These are phyloP conservation scores for Aplodontia rufa DNA, from an alignment of 2,113 vertebrate genomes.

Conservation along the genomic window DNA sequence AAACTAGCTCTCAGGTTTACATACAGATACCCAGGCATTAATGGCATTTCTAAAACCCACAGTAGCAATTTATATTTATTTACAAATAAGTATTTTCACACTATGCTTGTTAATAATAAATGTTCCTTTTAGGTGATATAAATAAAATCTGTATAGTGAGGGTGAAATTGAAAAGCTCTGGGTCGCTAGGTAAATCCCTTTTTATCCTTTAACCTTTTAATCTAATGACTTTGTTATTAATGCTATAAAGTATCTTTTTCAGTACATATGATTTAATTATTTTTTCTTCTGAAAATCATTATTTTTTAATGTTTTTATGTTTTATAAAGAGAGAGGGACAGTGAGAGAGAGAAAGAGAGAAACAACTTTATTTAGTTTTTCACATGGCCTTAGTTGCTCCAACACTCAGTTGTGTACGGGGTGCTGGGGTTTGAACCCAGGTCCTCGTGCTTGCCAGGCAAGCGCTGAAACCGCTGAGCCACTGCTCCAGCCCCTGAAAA, in stretches of 20 bases:
- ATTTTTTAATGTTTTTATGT: no score
- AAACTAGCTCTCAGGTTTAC: constrained; percentile 2
- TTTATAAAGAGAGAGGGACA: no score
- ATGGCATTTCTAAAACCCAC: not conserved
- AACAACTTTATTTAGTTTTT: no score
- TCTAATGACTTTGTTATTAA: not conserved
- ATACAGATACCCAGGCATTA: not conserved
- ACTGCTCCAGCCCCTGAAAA: no score
- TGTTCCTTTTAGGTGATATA: not conserved
- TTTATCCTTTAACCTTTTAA: not conserved
- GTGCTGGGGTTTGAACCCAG: no score
- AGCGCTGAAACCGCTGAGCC: no score
- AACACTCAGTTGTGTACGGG: no score
- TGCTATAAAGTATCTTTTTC: not conserved
- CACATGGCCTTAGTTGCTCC: no score
- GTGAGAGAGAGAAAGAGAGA: no score
- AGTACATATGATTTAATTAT: not conserved
- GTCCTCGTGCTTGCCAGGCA: no score
- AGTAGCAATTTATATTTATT: constrained; percentile 28
- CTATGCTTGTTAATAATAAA: not conserved
- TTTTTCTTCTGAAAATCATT: not conserved
- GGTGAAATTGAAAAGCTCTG: not conserved
- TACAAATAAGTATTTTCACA: constrained; percentile 39
- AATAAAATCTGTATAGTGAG: not conserved
- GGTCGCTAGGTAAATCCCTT: not conserved